A percentile compares a stretch with the other conserved stretches of the same genome.
phyloP scores from a whole-genome alignment of 2,888 invertebrate genomes.

The Orthonychiurus folsomi region DNA sequence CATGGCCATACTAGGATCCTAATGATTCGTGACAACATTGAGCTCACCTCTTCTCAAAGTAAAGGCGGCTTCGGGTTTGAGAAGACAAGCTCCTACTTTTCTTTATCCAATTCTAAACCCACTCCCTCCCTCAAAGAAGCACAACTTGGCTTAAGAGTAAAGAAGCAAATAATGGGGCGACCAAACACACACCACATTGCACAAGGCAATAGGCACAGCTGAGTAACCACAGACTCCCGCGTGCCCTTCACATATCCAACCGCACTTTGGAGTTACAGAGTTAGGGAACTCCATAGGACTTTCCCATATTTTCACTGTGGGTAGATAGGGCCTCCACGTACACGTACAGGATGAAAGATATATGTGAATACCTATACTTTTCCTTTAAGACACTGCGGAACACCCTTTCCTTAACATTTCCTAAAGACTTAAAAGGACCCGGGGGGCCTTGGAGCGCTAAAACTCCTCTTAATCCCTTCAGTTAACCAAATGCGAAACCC shows the following conservation, averaged over 20 bases:
- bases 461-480: too few relatives aligned
- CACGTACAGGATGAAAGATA: too few relatives aligned
- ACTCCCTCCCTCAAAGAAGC: background rate
- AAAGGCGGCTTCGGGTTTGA: background rate
- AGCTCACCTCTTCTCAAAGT: background rate
- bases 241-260: background rate
- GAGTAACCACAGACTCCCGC: background rate
- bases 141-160: background rate
- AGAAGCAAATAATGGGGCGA: background rate
- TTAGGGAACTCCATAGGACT: background rate
- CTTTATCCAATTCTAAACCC: constrained; percentile 4
- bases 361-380: too few relatives aligned
- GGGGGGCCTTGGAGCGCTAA: too few relatives aligned
- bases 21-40: constrained; percentile 13
- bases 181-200: background rate
- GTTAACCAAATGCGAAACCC: too few relatives aligned
- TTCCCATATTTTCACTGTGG: background rate
- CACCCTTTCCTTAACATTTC: background rate
- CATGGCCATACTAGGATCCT: background rate
- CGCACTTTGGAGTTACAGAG: too few relatives aligned
- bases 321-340: too few relatives aligned
- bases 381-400: too few relatives aligned
- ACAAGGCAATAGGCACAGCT: background rate
- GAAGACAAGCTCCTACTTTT: background rate
- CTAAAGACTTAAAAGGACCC: background rate